These are phyloP conservation scores for Caretta caretta DNA, from an alignment of 2,113 vertebrate species.

Conservation along the genomic window DNA sequence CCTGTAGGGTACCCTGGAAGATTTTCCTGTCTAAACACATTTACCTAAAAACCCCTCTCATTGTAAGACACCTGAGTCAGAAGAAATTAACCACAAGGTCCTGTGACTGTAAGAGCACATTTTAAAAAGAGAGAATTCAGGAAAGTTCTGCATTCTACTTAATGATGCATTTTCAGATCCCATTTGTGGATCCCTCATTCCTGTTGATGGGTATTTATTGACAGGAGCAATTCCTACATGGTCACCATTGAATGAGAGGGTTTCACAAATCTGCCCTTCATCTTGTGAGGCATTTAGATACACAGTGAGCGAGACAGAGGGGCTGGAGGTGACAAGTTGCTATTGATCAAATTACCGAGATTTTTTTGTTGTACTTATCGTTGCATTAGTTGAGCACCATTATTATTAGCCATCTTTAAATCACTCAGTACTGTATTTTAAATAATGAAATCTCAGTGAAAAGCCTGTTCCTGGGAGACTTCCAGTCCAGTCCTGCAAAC, in stretches of 20 bases:
- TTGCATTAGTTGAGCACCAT: neutral
- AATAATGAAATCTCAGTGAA: conserved; percentile 8
- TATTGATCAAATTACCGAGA: neutral
- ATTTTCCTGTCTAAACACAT: neutral
- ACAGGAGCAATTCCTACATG: neutral
- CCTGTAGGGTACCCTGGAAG: neutral
- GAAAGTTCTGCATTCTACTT: neutral
- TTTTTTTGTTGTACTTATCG: neutral
- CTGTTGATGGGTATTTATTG: neutral
- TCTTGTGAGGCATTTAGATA: neutral
- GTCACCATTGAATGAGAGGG: neutral
- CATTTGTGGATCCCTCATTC: neutral
- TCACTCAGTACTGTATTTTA: neutral
- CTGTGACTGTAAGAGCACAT: neutral
- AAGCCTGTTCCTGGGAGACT: conserved; percentile 3
- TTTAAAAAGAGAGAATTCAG: neutral
- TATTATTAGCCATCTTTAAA: conserved; percentile 1
- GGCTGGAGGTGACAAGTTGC: neutral
- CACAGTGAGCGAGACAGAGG: neutral
- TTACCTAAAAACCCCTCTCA: neutral
- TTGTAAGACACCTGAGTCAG: neutral
- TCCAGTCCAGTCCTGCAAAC: neutral
- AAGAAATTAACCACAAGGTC: rapidly evolving
- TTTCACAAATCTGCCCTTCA: neutral
- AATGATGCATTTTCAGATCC: neutral